These are phyloP conservation scores for Brachypodius melanocephalos DNA, from an alignment of 2,113 vertebrate genomes.

Conservation along the genomic window DNA sequence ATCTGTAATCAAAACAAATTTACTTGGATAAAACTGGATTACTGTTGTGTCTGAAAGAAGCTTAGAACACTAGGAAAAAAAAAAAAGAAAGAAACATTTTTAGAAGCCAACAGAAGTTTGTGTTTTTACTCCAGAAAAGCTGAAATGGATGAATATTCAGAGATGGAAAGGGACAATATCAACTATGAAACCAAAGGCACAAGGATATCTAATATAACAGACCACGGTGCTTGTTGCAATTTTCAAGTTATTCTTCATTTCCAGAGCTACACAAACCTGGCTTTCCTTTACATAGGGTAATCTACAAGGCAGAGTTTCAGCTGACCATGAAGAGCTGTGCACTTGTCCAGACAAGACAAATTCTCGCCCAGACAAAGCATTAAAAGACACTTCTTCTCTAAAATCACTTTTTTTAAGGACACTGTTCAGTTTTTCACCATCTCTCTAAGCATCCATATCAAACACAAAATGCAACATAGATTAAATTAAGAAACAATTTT, in stretches of 20 bases:
- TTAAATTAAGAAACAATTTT: background rate
- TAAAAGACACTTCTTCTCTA: background rate
- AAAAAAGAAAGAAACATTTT: background rate
- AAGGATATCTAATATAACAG: background rate
- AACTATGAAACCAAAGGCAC: background rate
- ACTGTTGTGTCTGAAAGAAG: slow-evolving; percentile 94
- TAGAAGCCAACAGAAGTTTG: background rate
- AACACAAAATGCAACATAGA: background rate
- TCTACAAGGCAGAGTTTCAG: background rate
- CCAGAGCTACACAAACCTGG: background rate
- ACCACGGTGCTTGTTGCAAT: accelerated
- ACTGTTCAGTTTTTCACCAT: background rate
- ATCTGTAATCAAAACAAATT: slow-evolving; percentile 97
- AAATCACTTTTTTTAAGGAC: background rate
- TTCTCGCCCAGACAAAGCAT: background rate
- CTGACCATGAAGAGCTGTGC: background rate
- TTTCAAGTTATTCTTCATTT: background rate
- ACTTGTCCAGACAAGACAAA: background rate
- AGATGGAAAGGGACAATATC: background rate
- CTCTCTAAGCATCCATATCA: background rate
- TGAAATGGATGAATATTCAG: background rate
- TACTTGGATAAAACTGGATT: slow-evolving; percentile 99
- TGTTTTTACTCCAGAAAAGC: background rate
- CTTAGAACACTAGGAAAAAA: slow-evolving; percentile 87
- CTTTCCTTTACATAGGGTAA: background rate